A percentile compares a stretch with the other conserved stretches of the same genome.
These are phyloP conservation scores for Colletes latitarsis DNA, from an alignment of 1,140 invertebrate genomes.

Conservation along the genomic window DNA sequence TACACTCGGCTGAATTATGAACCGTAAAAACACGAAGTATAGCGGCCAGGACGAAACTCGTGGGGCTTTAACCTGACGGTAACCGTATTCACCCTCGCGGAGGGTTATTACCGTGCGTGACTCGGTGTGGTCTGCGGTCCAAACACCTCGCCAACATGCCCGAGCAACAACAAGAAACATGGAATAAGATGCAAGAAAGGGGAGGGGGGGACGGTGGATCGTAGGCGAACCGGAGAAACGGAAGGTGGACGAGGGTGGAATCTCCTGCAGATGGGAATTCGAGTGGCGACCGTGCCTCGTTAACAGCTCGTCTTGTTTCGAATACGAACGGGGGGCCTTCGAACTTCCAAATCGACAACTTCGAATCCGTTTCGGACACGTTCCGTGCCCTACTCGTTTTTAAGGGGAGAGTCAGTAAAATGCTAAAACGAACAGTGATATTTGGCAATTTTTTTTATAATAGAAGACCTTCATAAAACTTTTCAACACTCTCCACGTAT, in stretches of 20 bases:
- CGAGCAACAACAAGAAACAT: slow-evolving; percentile 41
- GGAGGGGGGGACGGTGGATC: slow-evolving; percentile 1
- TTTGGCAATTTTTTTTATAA: too few species aligned
- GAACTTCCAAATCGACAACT: too few species aligned
- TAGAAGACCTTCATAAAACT: too few species aligned
- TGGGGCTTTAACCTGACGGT: slow-evolving; percentile 72
- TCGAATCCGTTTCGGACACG: too few species aligned
- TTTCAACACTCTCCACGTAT: too few species aligned
- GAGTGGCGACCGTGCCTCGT: slow-evolving; percentile 52
- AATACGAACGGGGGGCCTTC: slow-evolving; percentile 41
- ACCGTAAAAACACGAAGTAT: slow-evolving; percentile 79
- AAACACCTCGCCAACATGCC: slow-evolving; percentile 71
- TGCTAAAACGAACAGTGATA: too few species aligned
- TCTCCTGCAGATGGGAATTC: slow-evolving; percentile 18
- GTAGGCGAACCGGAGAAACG: background rate
- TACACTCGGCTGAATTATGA: slow-evolving; percentile 81
- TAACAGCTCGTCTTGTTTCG: slow-evolving; percentile 65
- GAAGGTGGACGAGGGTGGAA: slow-evolving; percentile 18
- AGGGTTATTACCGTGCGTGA: slow-evolving; percentile 78
- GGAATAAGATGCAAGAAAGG: background rate
- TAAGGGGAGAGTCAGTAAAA: too few species aligned
- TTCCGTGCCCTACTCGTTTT: too few species aligned
- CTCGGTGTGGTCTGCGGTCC: slow-evolving; percentile 79
- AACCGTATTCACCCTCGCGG: slow-evolving; percentile 78
- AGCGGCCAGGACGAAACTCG: slow-evolving; percentile 64